Conservation (phyloP, 2,888 invertebrate species). For the Allophyes oxyacanthae region DNA sequence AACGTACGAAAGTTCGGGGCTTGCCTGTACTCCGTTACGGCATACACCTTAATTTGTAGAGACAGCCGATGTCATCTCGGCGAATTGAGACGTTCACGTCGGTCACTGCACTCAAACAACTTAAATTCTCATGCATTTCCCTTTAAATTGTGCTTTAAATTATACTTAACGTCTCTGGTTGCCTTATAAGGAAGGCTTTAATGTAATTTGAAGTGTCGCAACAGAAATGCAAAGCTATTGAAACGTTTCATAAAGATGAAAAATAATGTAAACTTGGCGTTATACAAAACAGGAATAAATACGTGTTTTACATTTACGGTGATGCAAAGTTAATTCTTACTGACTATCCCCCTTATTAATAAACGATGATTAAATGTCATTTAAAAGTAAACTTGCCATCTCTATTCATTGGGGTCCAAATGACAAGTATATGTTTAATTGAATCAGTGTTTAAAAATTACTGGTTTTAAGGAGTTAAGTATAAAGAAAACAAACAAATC, state of each 20-base stretch:
- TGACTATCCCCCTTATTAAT: no score
- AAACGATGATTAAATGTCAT: no score
- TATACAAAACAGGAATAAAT: slow-evolving; percentile 11
- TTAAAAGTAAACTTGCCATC: no score
- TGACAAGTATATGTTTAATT: no score
- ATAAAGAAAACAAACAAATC: no score
- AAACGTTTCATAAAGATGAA: slow-evolving; percentile 33
- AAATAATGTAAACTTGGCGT: slow-evolving; percentile 24
- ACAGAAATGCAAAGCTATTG: slow-evolving; percentile 49
- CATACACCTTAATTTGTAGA: slow-evolving; percentile 67
- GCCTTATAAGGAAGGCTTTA: slow-evolving; percentile 53
- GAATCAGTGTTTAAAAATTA: no score
- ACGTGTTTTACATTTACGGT: no score
- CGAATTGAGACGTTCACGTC: slow-evolving; percentile 73
- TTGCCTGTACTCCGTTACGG: slow-evolving; percentile 59
- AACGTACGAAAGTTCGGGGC: slow-evolving; percentile 61
- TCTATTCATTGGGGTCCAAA: no score
- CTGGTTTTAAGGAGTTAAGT: no score
- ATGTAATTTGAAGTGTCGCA: slow-evolving; percentile 54
- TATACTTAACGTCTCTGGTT: slow-evolving; percentile 52
- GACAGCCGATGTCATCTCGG: slow-evolving; percentile 70
- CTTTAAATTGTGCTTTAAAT: slow-evolving; percentile 69
- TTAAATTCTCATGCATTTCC: slow-evolving; percentile 69
- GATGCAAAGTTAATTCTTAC: no score
- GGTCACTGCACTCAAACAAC: slow-evolving; percentile 63